Percentiles rank a stretch among this genome's conserved stretches.
Conservation (phyloP, 2,113 vertebrate genomes). For the Puma concolor region DNA sequence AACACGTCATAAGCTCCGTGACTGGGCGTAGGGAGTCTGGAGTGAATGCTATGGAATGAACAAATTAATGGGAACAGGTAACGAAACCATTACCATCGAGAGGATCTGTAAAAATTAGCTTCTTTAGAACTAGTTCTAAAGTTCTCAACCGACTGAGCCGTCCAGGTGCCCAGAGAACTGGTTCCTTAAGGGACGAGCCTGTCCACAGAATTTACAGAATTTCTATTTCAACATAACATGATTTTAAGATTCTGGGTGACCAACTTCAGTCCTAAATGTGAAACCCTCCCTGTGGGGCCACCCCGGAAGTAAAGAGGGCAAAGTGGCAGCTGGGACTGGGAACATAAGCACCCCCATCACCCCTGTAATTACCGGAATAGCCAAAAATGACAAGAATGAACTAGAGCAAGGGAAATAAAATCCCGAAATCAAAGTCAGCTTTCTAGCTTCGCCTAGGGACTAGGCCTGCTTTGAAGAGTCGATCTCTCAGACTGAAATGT, state of each 20-base stretch:
- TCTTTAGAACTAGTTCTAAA: neutral
- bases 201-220: neutral
- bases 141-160: too few relatives aligned
- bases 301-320: neutral
- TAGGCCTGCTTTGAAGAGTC: neutral
- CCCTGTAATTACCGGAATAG: neutral
- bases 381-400: neutral
- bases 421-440: neutral
- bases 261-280: neutral
- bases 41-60: fast-evolving
- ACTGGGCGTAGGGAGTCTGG: too few relatives aligned
- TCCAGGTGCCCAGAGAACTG: neutral
- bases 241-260: neutral
- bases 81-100: neutral
- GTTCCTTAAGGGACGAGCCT: neutral
- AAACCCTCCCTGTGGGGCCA: neutral
- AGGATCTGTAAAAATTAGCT: neutral
- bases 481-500: neutral
- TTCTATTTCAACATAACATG: neutral
- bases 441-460: neutral
- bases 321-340: fast-evolving
- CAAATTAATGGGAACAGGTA: neutral
- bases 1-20: fast-evolving
- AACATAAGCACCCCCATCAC: fast-evolving
- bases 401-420: neutral